phyloP scores from a whole-genome alignment of 2,113 vertebrate genomes.

The Alexandromys fortis region DNA sequence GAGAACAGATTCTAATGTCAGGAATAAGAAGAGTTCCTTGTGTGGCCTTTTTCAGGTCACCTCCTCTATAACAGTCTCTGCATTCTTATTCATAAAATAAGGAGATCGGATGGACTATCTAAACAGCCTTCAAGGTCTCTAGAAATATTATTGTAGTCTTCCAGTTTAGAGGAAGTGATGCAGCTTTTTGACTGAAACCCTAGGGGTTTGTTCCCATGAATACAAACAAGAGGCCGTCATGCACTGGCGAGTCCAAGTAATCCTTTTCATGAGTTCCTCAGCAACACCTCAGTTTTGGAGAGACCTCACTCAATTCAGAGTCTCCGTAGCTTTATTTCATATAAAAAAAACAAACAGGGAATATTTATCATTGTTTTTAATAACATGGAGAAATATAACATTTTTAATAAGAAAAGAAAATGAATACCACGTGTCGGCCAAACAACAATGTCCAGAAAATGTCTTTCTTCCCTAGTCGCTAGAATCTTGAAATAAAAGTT shows the following conservation, averaged over 20 bases:
- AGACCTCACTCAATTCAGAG: background rate
- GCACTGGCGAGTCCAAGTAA: background rate
- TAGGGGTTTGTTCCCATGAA: background rate
- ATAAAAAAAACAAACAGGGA: background rate
- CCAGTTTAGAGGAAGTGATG: background rate
- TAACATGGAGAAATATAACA: background rate
- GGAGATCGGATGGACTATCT: background rate
- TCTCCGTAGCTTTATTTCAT: background rate
- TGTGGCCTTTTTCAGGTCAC: background rate
- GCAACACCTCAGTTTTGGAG: background rate
- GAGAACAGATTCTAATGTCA: background rate
- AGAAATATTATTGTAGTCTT: background rate
- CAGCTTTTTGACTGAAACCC: background rate
- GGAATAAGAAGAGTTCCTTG: background rate
- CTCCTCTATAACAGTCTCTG: background rate
- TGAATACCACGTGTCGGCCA: background rate
- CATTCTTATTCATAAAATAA: constrained; percentile 22
- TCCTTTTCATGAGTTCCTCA: background rate
- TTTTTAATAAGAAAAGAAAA: constrained; percentile 2
- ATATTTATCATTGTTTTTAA: constrained; percentile 16
- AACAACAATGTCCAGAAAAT: background rate
- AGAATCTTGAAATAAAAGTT: background rate
- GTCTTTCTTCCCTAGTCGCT: background rate
- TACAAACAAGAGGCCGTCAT: background rate
- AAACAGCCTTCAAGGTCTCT: background rate